Evolutionary conservation across 1,140 invertebrate genomes (phyloP), one percentile per base, ranked within the genome.

Genomic region (Trachymyrmex cornetzi): DNA sequence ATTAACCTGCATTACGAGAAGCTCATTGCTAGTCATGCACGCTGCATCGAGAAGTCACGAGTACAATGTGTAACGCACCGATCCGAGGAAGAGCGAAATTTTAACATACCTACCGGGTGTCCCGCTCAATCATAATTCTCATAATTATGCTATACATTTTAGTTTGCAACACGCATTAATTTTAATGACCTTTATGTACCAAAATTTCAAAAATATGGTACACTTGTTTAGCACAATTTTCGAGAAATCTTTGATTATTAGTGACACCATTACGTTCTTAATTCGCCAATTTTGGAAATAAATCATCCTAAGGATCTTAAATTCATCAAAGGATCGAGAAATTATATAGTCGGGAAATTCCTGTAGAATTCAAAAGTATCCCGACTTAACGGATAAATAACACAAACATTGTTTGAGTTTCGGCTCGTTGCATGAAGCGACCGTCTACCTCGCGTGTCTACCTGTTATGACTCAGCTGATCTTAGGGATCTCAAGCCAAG

Each of bases 1-100:
- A 93, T 93, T 93, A 93, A 93, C 93, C 93, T 88, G 91, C 91
- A 92, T 92, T 91, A 92, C 89, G 85, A 81, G 44, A 77, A 61
- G 77, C 74, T 85, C 91, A 80, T 89, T 75, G 91, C 91, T 89
- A 92, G 85, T 92, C 91, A 89, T 88, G 88, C 88, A 89, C 64
- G 80, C 86, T 86, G 84, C 92, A 92, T 92, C 88, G 90, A 87
- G 89, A 89, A 92, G 85, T 93, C 88, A 87, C 89, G 88, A 87
- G 74, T 55, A 67, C 88, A 88, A 90, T 82, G 72, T 88, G 81
- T 77, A 88, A 82, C 61, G 19, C 38, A n/a, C 57, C 24, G n/a
- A 61, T 38, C 48, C 63, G 75, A 86, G 81, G 59, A 89, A 89
- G 38, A 90, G 50, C 64, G 53, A 84, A 59, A 82, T 19, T 71